Evolutionary conservation across 2,113 vertebrate genomes (phyloP).

Genomic region (Sciurus niger): DNA sequence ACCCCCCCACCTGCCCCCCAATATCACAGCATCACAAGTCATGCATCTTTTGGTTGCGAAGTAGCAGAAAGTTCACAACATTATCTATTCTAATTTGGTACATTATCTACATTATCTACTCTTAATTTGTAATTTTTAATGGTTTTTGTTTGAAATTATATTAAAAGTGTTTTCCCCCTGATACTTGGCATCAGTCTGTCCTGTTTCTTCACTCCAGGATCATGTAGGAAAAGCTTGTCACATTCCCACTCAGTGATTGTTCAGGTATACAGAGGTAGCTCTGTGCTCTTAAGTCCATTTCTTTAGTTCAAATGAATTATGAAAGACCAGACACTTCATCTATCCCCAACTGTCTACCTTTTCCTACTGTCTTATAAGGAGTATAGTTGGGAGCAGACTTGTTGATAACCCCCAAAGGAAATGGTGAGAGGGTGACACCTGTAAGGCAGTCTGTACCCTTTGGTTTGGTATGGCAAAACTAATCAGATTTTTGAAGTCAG

Average conservation of each 20-base stretch:
- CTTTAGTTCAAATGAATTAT: neutral
- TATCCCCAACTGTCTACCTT: neutral
- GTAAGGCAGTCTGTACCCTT: neutral
- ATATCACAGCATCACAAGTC: neutral
- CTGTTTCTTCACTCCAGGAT: neutral
- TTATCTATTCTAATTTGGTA: neutral
- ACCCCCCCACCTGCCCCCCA: neutral
- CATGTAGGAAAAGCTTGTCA: neutral
- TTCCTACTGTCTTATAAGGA: neutral
- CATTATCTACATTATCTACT: neutral
- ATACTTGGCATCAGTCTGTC: neutral
- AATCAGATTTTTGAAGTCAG: neutral
- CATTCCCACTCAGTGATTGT: neutral
- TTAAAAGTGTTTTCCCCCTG: neutral
- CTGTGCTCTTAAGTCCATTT: neutral
- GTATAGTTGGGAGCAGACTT: neutral
- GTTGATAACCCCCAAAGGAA: neutral
- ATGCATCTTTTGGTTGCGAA: neutral
- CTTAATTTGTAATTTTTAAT: neutral
- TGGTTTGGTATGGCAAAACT: neutral
- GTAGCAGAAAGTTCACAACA: neutral
- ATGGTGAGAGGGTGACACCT: neutral
- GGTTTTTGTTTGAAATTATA: neutral
- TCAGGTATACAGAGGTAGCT: neutral
- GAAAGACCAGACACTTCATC: neutral